Percentiles rank a stretch among this genome's conserved stretches.
Conservation (phyloP, 2,888 invertebrate genomes). For the Stenichneumon culpator region DNA sequence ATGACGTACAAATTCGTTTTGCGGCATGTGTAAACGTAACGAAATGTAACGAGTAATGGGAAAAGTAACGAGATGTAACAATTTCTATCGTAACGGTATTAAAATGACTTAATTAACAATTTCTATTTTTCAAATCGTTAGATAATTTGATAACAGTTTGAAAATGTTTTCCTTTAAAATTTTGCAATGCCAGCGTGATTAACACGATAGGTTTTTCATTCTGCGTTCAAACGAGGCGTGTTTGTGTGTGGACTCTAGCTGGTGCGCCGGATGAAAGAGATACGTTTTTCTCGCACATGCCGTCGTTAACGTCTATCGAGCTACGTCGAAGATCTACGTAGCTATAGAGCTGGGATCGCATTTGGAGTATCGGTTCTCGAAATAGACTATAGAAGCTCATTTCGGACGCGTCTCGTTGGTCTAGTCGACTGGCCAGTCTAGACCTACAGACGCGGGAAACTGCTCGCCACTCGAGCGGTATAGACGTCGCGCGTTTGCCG, state of each 20-base stretch:
- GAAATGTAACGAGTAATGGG: too few species aligned
- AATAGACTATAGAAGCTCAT: conserved; percentile 81
- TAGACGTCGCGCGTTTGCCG: conserved; percentile 7
- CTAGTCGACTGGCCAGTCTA: conserved; percentile 81
- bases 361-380: conserved; percentile 74
- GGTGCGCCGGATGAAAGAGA: not conserved
- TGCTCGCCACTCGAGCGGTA: conserved; percentile 67
- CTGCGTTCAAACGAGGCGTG: not conserved
- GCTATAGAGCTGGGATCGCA: conserved; percentile 20
- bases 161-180: not conserved
- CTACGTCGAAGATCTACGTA: conserved; percentile 25
- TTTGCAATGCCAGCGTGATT: not conserved
- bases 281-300: conserved; percentile 20
- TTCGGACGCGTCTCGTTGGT: conserved; percentile 80
- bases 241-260: not conserved
- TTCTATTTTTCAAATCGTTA: not conserved
- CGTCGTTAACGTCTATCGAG: conserved; percentile 23
- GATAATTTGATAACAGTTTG: not conserved
- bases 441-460: conserved; percentile 79
- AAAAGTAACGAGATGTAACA: too few species aligned
- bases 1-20: too few species aligned
- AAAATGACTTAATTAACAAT: too few species aligned
- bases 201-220: not conserved
- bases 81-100: too few species aligned
- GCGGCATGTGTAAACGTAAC: too few species aligned